A percentile compares a stretch with the other conserved stretches of the same genome.
Conservation (phyloP, 2,888 invertebrate species). For the Phaedon cochleariae region DNA sequence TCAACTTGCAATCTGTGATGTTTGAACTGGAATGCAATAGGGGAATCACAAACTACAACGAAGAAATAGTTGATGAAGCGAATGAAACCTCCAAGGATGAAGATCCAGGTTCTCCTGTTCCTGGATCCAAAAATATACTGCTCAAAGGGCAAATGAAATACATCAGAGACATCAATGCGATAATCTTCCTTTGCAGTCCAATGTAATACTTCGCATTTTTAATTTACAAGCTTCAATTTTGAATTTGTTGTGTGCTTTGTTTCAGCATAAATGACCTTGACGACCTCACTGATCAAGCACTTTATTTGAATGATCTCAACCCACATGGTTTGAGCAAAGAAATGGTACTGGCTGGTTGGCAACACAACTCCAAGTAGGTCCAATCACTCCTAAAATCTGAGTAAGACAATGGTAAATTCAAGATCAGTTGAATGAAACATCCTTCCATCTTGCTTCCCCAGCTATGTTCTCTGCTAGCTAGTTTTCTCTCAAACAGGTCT, state of each 20-base stretch:
- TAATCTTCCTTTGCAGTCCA: slow-evolving; percentile 89
- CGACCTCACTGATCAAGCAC: slow-evolving; percentile 78
- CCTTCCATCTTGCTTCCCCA: too few relatives aligned
- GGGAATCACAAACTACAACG: slow-evolving; percentile 59
- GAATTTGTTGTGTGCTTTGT: slow-evolving; percentile 37
- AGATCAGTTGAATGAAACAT: too few relatives aligned
- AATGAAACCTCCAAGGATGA: slow-evolving; percentile 16
- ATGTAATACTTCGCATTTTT: slow-evolving; percentile 67
- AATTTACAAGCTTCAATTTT: not conserved
- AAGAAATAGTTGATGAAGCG: slow-evolving; percentile 34
- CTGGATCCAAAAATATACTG: slow-evolving; percentile 73
- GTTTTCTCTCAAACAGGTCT: too few relatives aligned
- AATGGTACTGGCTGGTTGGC: slow-evolving; percentile 83
- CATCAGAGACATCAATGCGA: slow-evolving; percentile 78
- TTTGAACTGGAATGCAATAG: slow-evolving; percentile 82
- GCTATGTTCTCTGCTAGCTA: too few relatives aligned
- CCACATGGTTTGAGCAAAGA: slow-evolving; percentile 84
- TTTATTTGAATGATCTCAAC: slow-evolving; percentile 83
- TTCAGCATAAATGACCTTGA: slow-evolving; percentile 81
- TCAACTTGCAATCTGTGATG: slow-evolving; percentile 79
- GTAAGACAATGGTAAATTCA: too few relatives aligned
- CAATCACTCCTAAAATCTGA: too few relatives aligned
- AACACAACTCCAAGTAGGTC: slow-evolving; percentile 74
- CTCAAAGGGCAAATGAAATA: slow-evolving; percentile 87
- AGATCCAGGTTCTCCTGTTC: slow-evolving; percentile 27